A percentile compares a stretch with the other conserved stretches of the same genome.
These are phyloP conservation scores for Sterrhoptilus dennistouni DNA, from an alignment of 2,113 vertebrate species.

Conservation along the genomic window DNA sequence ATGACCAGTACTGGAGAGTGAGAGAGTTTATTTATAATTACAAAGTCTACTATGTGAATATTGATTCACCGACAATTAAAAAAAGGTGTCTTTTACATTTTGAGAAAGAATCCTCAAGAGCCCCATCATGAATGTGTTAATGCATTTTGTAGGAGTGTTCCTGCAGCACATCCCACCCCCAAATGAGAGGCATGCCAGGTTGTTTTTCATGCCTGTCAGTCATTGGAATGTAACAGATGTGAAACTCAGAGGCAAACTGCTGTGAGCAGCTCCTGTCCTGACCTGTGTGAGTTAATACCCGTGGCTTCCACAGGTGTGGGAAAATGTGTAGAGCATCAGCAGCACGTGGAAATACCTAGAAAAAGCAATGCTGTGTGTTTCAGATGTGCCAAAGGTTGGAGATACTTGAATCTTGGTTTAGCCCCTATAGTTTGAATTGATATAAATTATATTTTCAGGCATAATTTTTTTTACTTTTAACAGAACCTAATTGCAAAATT, in stretches of 20 bases:
- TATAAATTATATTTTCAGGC: neutral
- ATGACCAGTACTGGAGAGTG: neutral
- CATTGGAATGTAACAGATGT: neutral
- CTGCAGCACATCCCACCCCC: neutral
- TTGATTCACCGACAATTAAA: neutral
- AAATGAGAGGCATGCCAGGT: neutral
- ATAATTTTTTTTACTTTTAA: neutral
- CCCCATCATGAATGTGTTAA: neutral
- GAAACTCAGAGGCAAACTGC: neutral
- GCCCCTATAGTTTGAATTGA: neutral
- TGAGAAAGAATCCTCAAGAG: neutral
- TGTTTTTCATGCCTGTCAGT: neutral
- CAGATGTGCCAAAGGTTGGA: neutral
- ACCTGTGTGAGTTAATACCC: neutral
- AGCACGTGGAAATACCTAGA: neutral
- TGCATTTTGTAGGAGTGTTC: conserved; percentile 35
- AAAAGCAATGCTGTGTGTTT: neutral
- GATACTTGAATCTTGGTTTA: neutral
- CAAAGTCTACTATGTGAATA: neutral
- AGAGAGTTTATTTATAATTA: conserved; percentile 13
- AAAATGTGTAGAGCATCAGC: neutral
- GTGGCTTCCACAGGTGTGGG: neutral
- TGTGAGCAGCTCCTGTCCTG: neutral
- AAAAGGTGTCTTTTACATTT: neutral
- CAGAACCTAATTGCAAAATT: neutral